Evolutionary conservation across 1,140 invertebrate genomes (phyloP).

Genomic region (Drosophila lacertosa): DNA sequence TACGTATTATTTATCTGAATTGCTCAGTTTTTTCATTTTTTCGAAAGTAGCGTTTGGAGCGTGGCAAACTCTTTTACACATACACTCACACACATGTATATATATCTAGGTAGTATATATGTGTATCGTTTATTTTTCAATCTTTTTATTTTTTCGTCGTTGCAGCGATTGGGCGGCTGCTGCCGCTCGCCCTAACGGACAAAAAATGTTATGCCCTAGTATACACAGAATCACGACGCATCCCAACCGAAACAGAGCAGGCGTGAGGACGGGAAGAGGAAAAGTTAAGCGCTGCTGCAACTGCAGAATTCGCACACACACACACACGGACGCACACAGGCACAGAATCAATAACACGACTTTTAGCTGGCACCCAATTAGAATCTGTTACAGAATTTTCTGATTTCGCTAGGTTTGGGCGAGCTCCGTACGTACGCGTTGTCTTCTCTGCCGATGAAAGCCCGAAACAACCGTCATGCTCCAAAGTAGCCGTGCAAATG

Average conservation of each 20-base stretch:
- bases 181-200: conserved; percentile 45
- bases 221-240: conserved; percentile 59
- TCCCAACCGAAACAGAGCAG: conserved; percentile 41
- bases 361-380: conserved; percentile 38
- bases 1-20: conserved; percentile 24
- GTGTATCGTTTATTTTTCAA: background rate
- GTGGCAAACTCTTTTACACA: conserved; percentile 19
- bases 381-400: conserved; percentile 70
- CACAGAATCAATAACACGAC: conserved; percentile 68
- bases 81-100: background rate
- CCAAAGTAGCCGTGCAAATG: conserved; percentile 71
- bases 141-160: conserved; percentile 11
- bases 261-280: conserved; percentile 1
- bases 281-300: conserved; percentile 45
- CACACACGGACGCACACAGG: conserved; percentile 21
- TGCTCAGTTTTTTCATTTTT: conserved; percentile 1
- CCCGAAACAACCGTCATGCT: conserved; percentile 69
- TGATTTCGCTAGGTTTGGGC: conserved; percentile 30
- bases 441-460: conserved; percentile 35
- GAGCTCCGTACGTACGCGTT: conserved; percentile 38
- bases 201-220: conserved; percentile 53
- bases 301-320: conserved; percentile 58
- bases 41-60: conserved; percentile 25
- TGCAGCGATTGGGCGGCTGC: conserved; percentile 31
- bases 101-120: background rate